Conservation (phyloP, 2,797 vertebrate genomes). For the Schizothorax lantsangensis region DNA sequence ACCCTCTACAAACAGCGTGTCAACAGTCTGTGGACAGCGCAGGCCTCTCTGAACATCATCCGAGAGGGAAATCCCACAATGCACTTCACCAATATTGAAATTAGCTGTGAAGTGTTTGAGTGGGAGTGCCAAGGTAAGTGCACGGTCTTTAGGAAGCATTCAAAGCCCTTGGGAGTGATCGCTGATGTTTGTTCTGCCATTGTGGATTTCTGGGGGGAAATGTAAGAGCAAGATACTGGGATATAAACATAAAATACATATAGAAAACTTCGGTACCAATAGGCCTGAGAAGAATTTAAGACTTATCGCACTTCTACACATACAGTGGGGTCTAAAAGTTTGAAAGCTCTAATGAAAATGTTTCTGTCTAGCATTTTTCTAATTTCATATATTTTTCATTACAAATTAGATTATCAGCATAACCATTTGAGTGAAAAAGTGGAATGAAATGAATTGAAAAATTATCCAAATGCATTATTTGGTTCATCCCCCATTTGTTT, state of each 20-base stretch:
- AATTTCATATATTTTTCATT: neutral
- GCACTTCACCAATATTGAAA: conserved; percentile 5
- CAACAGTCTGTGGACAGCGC: conserved; percentile 23
- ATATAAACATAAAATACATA: neutral
- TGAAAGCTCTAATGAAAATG: neutral
- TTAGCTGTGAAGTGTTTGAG: conserved; percentile 6
- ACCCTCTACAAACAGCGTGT: neutral
- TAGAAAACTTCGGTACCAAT: neutral
- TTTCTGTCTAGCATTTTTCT: neutral
- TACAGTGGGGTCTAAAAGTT: neutral
- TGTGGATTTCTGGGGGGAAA: neutral
- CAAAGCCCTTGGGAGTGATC: neutral
- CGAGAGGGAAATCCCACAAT: conserved; percentile 11
- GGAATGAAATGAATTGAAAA: neutral
- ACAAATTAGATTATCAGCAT: neutral
- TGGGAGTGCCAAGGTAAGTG: neutral
- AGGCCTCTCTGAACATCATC: conserved; percentile 12
- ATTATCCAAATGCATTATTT: conserved; percentile 5
- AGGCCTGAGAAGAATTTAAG: neutral
- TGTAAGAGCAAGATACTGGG: neutral
- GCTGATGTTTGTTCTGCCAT: neutral
- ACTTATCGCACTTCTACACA: neutral
- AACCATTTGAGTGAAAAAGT: neutral
- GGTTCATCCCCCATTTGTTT: neutral
- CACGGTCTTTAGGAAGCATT: neutral